Percentiles rank a stretch among this genome's conserved stretches.
phyloP scores from a whole-genome alignment of 2,113 vertebrate genomes.

The Cebus imitator region DNA sequence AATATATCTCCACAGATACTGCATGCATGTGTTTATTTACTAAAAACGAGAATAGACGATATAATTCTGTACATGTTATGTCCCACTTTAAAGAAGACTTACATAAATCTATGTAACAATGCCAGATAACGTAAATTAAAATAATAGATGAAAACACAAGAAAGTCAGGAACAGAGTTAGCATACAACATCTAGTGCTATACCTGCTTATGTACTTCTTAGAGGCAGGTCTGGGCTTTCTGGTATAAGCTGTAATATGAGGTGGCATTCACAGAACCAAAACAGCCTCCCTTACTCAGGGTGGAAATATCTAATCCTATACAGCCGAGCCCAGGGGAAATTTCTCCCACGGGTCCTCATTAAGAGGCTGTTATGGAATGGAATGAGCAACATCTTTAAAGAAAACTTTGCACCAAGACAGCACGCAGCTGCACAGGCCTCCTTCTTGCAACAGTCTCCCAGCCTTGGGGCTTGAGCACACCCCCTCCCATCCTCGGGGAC shows the following conservation, averaged over 20 bases:
- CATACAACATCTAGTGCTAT: neutral
- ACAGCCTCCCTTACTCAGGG: neutral
- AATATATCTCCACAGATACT: neutral
- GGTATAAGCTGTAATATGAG: neutral
- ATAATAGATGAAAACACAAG: neutral
- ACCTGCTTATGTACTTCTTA: neutral
- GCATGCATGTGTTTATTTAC: neutral
- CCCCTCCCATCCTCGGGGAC: neutral
- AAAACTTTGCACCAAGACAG: neutral
- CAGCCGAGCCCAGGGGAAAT: neutral
- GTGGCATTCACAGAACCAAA: neutral
- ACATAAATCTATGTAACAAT: neutral
- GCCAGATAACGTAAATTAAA: neutral
- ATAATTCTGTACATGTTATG: neutral
- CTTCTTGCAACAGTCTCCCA: neutral
- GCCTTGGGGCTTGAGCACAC: neutral
- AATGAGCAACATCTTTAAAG: neutral
- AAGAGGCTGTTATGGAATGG: neutral
- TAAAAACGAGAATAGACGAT: neutral
- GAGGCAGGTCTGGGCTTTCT: neutral
- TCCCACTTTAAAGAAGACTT: neutral
- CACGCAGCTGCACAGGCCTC: neutral
- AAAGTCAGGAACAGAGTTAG: neutral
- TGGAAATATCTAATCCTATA: neutral
- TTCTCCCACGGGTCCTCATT: neutral